Base-by-base conservation (phyloP, 2,113 vertebrate species). In the Thinocorus orbignyianus region DNA sequence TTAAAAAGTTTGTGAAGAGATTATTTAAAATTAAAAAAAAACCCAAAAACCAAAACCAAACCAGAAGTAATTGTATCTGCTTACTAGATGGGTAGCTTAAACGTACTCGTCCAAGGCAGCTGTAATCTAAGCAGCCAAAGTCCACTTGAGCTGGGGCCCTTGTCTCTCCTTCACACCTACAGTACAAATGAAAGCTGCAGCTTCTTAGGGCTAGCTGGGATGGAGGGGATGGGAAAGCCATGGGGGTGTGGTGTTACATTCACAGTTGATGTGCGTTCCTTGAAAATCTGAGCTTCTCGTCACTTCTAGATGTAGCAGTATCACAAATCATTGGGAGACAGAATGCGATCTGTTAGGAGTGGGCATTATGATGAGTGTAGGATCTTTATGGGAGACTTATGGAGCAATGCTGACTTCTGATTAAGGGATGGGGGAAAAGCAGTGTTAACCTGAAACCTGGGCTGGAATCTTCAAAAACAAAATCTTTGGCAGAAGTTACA, bases 241-340 rank as follows among this genome's bases (percentile, higher is more conserved):
- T 44, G 72, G 74, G 77, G 64, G 57, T 57, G 86, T 93, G 64
- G 48, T 71, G 77, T 30, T 85, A 39, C 77, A 73, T 39, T 96
- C 88, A 93, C 88, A 94, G 61, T 60, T 95, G 92, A 87, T 64
- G 37, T 79, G 65, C 44, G 4, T 96, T 94, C n/a, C 49, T 82
- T 87, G 73, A 80, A 90, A 82, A 91, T 54, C 42, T 54, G 30
- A 48, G 77, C 70, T 92, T 52, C 61, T 92, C 26, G 3, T 92
- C 62, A 7, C 37, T 44, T 64, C 48, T 91, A 83, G 24, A 6
- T 79, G 2, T 16, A 81, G 44, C 69, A 83, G 80, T 3, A 10
- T 92, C 80, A 61, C 52, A 37, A 48, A 42, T 74, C 65, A 6
- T 0, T 61, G 83, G 77, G 83, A 95, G 65, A 20, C 52, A 62